A percentile compares a stretch with the other conserved stretches of the same genome.
phyloP scores from a whole-genome alignment of 2,113 vertebrate genomes.

The Chaetops frenatus region DNA sequence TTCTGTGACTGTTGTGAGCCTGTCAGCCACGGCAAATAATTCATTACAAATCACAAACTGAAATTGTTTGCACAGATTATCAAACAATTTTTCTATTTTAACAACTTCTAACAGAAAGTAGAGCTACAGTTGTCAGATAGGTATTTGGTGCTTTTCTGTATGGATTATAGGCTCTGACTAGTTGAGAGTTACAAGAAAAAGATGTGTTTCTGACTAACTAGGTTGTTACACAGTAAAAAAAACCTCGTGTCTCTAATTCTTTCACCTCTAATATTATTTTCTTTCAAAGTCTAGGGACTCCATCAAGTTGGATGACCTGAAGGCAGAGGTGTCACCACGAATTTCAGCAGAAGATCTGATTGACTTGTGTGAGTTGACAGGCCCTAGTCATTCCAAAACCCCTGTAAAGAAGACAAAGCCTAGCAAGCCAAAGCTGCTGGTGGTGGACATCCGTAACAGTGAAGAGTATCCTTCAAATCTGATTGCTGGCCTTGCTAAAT shows the following conservation, averaged over 20 bases:
- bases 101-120: neutral
- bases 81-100: neutral
- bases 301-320: slow-evolving; percentile 87
- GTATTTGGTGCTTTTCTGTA: neutral
- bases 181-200: neutral
- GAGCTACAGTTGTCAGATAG: neutral
- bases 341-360: slow-evolving; percentile 97
- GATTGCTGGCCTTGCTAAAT: neutral
- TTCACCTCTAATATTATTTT: neutral
- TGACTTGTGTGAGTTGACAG: slow-evolving; percentile 88
- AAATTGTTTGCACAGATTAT: neutral
- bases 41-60: neutral
- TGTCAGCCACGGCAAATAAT: neutral
- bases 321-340: slow-evolving; percentile 91
- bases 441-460: slow-evolving; percentile 87
- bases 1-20: neutral
- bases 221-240: neutral
- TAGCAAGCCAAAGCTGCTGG: slow-evolving; percentile 89
- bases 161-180: neutral
- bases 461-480: slow-evolving; percentile 93
- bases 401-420: slow-evolving; percentile 83
- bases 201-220: neutral
- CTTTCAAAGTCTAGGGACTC: slow-evolving; percentile 86
- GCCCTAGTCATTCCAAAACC: slow-evolving; percentile 76
- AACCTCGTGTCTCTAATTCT: neutral